These are phyloP conservation scores for Druceiella hillmani DNA, from an alignment of 2,888 invertebrate species.

Conservation along the genomic window DNA sequence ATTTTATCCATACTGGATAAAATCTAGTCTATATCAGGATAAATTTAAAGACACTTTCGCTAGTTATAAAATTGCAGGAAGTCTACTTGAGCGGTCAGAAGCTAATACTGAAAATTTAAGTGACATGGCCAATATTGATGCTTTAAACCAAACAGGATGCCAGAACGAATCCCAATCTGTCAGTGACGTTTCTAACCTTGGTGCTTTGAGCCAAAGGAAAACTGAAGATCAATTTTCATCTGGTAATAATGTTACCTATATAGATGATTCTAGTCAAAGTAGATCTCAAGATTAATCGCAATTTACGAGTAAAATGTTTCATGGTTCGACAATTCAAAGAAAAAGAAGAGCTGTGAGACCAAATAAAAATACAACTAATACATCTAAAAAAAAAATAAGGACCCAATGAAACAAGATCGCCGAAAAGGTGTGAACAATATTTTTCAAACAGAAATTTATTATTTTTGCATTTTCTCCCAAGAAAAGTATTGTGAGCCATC, in stretches of 20 bases:
- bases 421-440: too few relatives aligned
- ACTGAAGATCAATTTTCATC: constrained; percentile 8
- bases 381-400: constrained; percentile 8
- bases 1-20: too few relatives aligned
- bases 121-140: too few relatives aligned
- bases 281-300: too few relatives aligned
- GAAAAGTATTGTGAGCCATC: constrained; percentile 10
- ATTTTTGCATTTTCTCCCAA: constrained; percentile 16
- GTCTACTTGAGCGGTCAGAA: too few relatives aligned
- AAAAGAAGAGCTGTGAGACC: constrained; percentile 8
- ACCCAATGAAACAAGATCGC: too few relatives aligned
- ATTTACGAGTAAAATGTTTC: too few relatives aligned
- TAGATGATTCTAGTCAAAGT: too few relatives aligned
- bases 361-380: constrained; percentile 4
- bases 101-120: too few relatives aligned
- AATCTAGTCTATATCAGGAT: too few relatives aligned
- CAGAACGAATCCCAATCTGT: constrained; percentile 13
- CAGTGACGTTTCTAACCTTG: constrained; percentile 9
- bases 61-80: too few relatives aligned
- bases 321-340: constrained; percentile 12
- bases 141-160: constrained; percentile 7
- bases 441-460: constrained; percentile 10
- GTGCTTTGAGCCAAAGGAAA: constrained; percentile 7
- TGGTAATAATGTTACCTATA: too few relatives aligned
- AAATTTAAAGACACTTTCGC: constrained; percentile 13